Conservation (phyloP, 2,797 vertebrate species). For the Myripristis murdjan region DNA sequence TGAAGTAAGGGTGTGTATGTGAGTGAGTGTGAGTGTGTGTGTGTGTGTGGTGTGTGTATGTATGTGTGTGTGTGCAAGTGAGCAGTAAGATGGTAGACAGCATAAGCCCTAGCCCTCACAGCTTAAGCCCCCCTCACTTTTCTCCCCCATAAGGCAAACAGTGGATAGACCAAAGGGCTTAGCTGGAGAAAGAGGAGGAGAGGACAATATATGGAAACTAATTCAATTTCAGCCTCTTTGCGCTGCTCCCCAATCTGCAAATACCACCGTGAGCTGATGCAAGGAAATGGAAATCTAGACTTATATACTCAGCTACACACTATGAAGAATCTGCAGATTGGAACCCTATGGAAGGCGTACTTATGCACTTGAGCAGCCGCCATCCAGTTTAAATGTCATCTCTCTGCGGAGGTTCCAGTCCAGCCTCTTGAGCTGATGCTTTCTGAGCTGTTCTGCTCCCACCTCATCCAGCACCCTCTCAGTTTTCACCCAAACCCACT, state of each 20-base stretch:
- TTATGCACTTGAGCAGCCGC: constrained; percentile 62
- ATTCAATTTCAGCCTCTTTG: constrained; percentile 83
- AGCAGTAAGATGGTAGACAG: constrained; percentile 73
- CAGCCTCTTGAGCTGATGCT: constrained; percentile 29
- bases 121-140: constrained; percentile 78
- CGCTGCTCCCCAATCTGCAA: constrained; percentile 75
- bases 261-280: constrained; percentile 77
- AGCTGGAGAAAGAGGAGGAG: constrained; percentile 73
- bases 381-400: constrained; percentile 56
- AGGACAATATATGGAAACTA: constrained; percentile 86
- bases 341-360: constrained; percentile 69
- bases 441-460: constrained; percentile 35
- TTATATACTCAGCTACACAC: constrained; percentile 58
- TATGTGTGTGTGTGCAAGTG: no score
- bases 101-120: constrained; percentile 75
- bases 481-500: constrained; percentile 52
- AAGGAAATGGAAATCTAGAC: constrained; percentile 79
- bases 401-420: constrained; percentile 53
- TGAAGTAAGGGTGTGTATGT: constrained; percentile 29
- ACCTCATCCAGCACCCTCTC: constrained; percentile 64
- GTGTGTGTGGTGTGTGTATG: no score
- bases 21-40: constrained; percentile 27
- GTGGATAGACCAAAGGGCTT: constrained; percentile 82
- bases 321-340: constrained; percentile 61
- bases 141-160: constrained; percentile 82